These are phyloP conservation scores for Crematogaster levior DNA, from an alignment of 2,888 invertebrate species.

Conservation along the genomic window DNA sequence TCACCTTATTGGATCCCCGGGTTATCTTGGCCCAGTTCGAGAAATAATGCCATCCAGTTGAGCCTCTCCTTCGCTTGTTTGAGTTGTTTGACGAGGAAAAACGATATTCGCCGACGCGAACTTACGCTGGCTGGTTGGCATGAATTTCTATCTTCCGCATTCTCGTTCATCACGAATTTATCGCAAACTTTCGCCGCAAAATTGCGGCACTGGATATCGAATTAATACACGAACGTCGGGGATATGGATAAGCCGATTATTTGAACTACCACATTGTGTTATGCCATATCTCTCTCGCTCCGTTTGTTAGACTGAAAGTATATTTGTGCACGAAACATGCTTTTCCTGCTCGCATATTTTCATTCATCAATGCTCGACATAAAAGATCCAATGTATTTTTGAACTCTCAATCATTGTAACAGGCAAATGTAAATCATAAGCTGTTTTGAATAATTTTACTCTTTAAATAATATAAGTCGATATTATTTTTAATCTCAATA, in stretches of 20 bases:
- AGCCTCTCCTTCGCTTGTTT: conserved; percentile 19
- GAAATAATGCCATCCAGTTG: conserved; percentile 36
- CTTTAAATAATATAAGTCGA: not conserved
- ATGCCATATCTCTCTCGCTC: not conserved
- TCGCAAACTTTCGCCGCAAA: conserved; percentile 26
- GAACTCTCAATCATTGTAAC: not conserved
- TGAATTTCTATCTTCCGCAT: not conserved
- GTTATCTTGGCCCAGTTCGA: conserved; percentile 42
- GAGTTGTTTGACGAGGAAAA: conserved; percentile 50
- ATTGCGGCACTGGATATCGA: conserved; percentile 1
- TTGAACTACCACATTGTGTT: conserved; percentile 7
- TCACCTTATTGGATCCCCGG: conserved; percentile 39
- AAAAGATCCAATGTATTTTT: not conserved
- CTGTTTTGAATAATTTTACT: not conserved
- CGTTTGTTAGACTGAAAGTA: not conserved
- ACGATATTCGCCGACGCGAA: conserved; percentile 14
- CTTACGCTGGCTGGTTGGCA: not conserved
- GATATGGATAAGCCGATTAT: conserved; percentile 22
- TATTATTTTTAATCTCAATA: not conserved
- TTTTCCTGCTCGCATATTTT: conserved; percentile 22
- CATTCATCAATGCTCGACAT: not conserved
- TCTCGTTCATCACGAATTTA: conserved; percentile 15
- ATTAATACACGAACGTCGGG: conserved; percentile 8
- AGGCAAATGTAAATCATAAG: not conserved
- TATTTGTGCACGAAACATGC: not conserved